Conservation (phyloP, 2,888 invertebrate genomes). For the Coelopa pilipes region DNA sequence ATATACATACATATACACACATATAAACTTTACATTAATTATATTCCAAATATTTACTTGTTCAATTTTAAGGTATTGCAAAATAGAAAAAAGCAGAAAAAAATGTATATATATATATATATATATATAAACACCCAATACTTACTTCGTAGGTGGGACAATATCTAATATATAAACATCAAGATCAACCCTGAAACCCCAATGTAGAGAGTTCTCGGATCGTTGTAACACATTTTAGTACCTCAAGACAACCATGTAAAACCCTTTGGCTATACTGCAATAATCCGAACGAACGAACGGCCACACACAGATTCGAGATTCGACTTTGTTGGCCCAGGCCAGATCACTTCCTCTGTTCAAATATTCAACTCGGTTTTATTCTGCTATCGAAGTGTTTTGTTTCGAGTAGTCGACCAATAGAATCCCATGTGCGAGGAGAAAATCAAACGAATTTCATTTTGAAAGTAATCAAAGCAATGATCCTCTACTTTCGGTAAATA, state of each 20-base stretch:
- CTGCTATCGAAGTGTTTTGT: background rate
- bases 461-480: conserved; percentile 33
- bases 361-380: too few relatives aligned
- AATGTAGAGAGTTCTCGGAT: background rate
- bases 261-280: too few relatives aligned
- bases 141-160: conserved; percentile 44
- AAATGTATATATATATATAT: too few relatives aligned
- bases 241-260: too few relatives aligned
- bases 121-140: conserved; percentile 20
- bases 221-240: background rate
- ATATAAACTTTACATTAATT: conserved; percentile 41
- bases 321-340: background rate
- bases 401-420: background rate
- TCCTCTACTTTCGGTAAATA: conserved; percentile 18
- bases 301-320: background rate
- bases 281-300: too few relatives aligned
- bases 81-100: conserved; percentile 38
- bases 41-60: conserved; percentile 45
- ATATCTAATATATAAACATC: conserved; percentile 40
- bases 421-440: background rate
- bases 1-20: conserved; percentile 38
- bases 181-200: conserved; percentile 30
- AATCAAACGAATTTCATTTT: conserved; percentile 29
- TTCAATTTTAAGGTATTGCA: conserved; percentile 47
- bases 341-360: background rate